phyloP scores from a whole-genome alignment of 2,113 vertebrate species.

The rat (Rattus norvegicus) region GRCr8 NC_086021.1:162781001-162781500 shows the following conservation, averaged over 20 bases:
- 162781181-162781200: no score
- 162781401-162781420: background rate
- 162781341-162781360: background rate
- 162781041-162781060: no score
- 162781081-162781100: no score
- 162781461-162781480: background rate
- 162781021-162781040: no score
- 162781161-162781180: background rate
- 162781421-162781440: background rate
- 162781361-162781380: background rate
- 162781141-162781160: background rate
- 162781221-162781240: background rate
- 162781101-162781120: no score
- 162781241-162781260: background rate
- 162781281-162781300: background rate
- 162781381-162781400: background rate
- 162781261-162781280: background rate
- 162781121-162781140: no score
- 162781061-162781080: no score
- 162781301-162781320: background rate
- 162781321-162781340: slow-evolving; percentile 31
- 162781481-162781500: background rate
- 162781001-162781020: no score
- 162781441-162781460: background rate
- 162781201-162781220: no score